phyloP scores from a whole-genome alignment of 2,888 invertebrate species.

The Phortica okadai region DNA sequence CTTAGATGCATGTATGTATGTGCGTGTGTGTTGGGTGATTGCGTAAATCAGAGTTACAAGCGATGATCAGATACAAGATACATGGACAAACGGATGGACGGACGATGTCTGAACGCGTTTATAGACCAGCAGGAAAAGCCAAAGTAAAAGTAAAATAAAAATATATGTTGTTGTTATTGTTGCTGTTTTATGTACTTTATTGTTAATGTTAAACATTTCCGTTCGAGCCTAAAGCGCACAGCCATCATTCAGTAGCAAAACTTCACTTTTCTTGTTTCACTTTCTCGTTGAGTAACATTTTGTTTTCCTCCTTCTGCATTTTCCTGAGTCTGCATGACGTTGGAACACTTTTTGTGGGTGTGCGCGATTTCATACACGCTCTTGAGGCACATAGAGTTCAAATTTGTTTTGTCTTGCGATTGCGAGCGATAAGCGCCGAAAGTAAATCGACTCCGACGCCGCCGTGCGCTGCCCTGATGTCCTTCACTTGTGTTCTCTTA shows the following conservation, averaged over 20 bases:
- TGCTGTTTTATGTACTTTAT: conserved; percentile 16
- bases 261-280: not conserved
- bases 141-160: conserved; percentile 27
- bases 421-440: not conserved
- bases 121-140: conserved; percentile 15
- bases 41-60: conserved; percentile 22
- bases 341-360: not conserved
- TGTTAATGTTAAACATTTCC: conserved; percentile 31
- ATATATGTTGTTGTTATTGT: conserved; percentile 14
- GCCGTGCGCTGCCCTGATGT: not conserved
- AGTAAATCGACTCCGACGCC: not conserved
- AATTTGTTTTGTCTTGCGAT: not conserved
- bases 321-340: not conserved
- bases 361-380: not conserved
- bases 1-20: not conserved
- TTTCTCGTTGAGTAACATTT: not conserved
- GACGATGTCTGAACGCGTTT: not conserved
- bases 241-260: not conserved
- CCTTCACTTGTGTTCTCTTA: not conserved
- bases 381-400: not conserved
- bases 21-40: conserved; percentile 24
- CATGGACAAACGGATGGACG: not conserved
- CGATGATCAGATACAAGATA: not conserved
- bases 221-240: not conserved
- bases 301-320: not conserved